Conservation (phyloP, 2,888 invertebrate genomes). For the Drosophila fulvimacula region DNA sequence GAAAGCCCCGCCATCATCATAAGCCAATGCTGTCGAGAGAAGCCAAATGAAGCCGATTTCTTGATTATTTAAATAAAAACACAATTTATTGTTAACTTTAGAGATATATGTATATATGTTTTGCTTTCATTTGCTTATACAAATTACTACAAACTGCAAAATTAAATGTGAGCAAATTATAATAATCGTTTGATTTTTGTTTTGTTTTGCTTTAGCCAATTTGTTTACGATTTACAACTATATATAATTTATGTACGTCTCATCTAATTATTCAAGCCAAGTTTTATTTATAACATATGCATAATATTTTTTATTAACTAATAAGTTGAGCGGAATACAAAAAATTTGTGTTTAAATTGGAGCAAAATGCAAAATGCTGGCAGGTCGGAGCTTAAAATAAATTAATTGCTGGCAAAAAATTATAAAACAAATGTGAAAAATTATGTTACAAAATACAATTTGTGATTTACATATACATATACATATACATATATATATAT, state of each 20-base stretch:
- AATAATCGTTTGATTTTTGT: slow-evolving; percentile 42
- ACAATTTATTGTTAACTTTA: slow-evolving; percentile 59
- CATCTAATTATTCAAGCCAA: slow-evolving; percentile 53
- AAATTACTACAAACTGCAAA: slow-evolving; percentile 63
- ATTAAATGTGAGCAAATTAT: slow-evolving; percentile 44
- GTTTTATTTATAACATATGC: slow-evolving; percentile 27
- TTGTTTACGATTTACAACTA: slow-evolving; percentile 48
- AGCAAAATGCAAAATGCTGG: slow-evolving; percentile 69
- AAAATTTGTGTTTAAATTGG: slow-evolving; percentile 24
- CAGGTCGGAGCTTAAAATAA: slow-evolving; percentile 72
- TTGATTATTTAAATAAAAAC: slow-evolving; percentile 54
- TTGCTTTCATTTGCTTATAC: slow-evolving; percentile 55
- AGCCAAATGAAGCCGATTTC: slow-evolving; percentile 15
- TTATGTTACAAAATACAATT: slow-evolving; percentile 52
- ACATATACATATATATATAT: slow-evolving; percentile 1
- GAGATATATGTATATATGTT: slow-evolving; percentile 35
- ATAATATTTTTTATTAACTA: slow-evolving; percentile 26
- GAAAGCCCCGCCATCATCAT: slow-evolving; percentile 38
- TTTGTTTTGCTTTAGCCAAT: slow-evolving; percentile 57
- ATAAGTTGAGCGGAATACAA: slow-evolving; percentile 38
- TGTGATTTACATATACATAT: slow-evolving; percentile 13
- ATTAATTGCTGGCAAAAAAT: slow-evolving; percentile 41
- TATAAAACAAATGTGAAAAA: slow-evolving; percentile 22
- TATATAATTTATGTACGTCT: slow-evolving; percentile 12
- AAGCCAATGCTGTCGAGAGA: slow-evolving; percentile 1